A percentile compares a stretch with the other conserved stretches of the same genome.
These are phyloP conservation scores for Ahaetulla prasina DNA, from an alignment of 2,113 vertebrate species.

Conservation along the genomic window DNA sequence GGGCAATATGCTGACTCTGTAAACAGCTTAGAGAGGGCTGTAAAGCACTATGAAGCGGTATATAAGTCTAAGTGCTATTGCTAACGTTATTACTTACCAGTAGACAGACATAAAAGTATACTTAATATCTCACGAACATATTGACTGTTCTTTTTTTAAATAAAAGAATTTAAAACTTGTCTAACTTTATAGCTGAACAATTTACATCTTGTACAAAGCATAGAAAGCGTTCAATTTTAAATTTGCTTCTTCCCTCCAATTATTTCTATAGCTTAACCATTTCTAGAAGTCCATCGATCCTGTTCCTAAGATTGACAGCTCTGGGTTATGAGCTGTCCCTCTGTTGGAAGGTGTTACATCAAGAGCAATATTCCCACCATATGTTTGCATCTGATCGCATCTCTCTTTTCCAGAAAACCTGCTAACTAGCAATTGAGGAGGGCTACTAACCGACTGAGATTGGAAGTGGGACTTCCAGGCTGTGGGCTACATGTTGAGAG, in stretches of 20 bases:
- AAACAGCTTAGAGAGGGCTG: too few species aligned
- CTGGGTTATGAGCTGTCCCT: background rate
- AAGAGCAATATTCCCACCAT: background rate
- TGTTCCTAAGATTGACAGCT: background rate
- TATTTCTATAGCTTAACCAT: background rate
- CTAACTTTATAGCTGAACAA: background rate
- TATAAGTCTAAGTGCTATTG: too few species aligned
- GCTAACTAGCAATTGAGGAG: background rate
- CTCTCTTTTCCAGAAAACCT: background rate
- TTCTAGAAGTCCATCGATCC: background rate
- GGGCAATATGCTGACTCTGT: too few species aligned
- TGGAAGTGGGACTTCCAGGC: constrained; percentile 62
- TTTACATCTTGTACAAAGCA: background rate
- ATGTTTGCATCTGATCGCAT: background rate
- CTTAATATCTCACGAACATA: background rate
- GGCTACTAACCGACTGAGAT: constrained; percentile 72
- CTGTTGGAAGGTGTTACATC: too few species aligned
- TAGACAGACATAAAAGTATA: background rate
- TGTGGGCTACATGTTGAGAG: constrained; percentile 61
- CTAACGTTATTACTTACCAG: too few species aligned
- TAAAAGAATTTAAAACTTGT: background rate
- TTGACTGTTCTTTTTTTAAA: background rate
- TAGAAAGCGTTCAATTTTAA: background rate
- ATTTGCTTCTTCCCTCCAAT: background rate
- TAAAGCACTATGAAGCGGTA: too few species aligned